Conservation (phyloP, 2,797 vertebrate species). For the Rhinogobio ventralis region DNA sequence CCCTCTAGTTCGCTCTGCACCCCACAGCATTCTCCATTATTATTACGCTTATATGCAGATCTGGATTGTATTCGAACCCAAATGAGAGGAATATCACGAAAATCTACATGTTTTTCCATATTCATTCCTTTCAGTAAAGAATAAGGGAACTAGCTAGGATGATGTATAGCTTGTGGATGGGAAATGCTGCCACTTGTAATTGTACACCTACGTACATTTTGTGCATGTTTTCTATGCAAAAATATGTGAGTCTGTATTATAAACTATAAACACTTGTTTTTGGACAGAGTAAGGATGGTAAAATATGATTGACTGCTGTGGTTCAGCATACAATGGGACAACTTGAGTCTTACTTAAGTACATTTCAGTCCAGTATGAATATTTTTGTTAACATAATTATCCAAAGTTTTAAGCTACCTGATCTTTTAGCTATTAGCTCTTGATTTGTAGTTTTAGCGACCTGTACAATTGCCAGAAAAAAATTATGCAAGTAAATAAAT, state of each 20-base stretch:
- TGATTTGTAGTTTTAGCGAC: not conserved
- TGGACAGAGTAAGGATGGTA: not conserved
- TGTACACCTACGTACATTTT: constrained; percentile 23
- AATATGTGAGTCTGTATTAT: constrained; percentile 9
- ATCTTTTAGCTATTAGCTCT: not conserved
- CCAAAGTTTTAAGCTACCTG: not conserved
- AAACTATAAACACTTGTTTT: constrained; percentile 15
- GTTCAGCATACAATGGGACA: not conserved
- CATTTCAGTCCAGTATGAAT: not conserved
- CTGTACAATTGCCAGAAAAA: not conserved
- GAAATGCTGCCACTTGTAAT: constrained; percentile 47
- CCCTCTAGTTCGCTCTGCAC: constrained; percentile 48
- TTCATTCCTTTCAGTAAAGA: constrained; percentile 47
- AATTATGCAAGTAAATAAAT: not conserved
- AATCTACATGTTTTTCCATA: constrained; percentile 63
- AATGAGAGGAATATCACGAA: constrained; percentile 62
- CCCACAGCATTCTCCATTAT: constrained; percentile 61
- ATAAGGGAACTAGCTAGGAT: constrained; percentile 52
- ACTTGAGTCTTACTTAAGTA: not conserved
- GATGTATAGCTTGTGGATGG: constrained; percentile 54
- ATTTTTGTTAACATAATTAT: not conserved
- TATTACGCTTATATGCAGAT: constrained; percentile 65
- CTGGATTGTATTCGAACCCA: constrained; percentile 59
- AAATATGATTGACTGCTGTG: not conserved
- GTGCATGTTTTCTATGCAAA: constrained; percentile 7